These are phyloP conservation scores for Dasysyrphus tricinctus DNA, from an alignment of 2,888 invertebrate species.

Conservation along the genomic window DNA sequence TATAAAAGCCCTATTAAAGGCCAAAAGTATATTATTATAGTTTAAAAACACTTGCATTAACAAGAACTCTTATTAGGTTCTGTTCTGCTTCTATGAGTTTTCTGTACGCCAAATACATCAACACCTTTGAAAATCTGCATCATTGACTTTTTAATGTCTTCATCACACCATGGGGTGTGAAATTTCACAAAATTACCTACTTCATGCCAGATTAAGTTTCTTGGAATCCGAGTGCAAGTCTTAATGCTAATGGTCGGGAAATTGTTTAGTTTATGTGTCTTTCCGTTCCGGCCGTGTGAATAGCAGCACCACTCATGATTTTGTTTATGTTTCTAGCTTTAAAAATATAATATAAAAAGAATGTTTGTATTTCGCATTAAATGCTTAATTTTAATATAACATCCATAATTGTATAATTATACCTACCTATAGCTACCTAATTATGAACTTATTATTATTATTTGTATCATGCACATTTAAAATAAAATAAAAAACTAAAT, in stretches of 20 bases:
- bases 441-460: slow-evolving; percentile 18
- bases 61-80: not conserved
- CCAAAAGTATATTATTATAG: not conserved
- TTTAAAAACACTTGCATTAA: not conserved
- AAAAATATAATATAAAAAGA: not conserved
- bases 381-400: slow-evolving; percentile 25
- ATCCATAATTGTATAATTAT: slow-evolving; percentile 30
- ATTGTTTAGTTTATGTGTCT: not conserved
- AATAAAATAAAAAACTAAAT: not conserved
- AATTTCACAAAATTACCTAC: slow-evolving; percentile 29
- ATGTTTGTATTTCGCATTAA: not conserved
- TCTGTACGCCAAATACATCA: slow-evolving; percentile 9
- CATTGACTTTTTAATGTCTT: slow-evolving; percentile 39
- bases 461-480: slow-evolving; percentile 16
- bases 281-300: slow-evolving; percentile 19
- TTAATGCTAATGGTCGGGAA: slow-evolving; percentile 2
- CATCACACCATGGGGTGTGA: slow-evolving; percentile 36
- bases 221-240: not conserved
- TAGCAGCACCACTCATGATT: not conserved
- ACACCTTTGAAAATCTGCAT: slow-evolving; percentile 18
- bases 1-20: not conserved
- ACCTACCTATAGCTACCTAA: not conserved
- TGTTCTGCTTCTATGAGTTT: slow-evolving; percentile 9
- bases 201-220: slow-evolving; percentile 27
- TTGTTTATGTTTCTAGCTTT: not conserved